Evolutionary conservation across 2,888 invertebrate species (phyloP).

Genomic region (Chesias legatella): DNA sequence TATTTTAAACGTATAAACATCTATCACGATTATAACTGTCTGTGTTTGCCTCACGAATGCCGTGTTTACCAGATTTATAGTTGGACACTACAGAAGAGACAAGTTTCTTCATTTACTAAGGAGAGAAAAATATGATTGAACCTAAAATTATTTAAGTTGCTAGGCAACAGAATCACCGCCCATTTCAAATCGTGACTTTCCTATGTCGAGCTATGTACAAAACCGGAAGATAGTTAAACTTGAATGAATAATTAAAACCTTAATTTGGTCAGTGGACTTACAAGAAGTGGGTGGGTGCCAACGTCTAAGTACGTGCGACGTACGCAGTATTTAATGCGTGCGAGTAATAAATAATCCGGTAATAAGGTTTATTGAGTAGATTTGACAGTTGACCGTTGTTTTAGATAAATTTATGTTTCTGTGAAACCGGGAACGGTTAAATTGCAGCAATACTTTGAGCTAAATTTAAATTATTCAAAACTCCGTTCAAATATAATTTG

Average conservation of each 20-base stretch:
- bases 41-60: no score
- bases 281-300: slow-evolving; percentile 23
- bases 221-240: slow-evolving; percentile 27
- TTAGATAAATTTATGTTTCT: slow-evolving; percentile 23
- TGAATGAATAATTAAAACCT: slow-evolving; percentile 27
- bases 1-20: no score
- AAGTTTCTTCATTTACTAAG: no score
- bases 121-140: no score
- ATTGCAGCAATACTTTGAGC: slow-evolving; percentile 10
- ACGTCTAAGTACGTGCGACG: slow-evolving; percentile 13
- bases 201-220: slow-evolving; percentile 18
- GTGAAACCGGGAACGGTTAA: slow-evolving; percentile 18
- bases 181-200: slow-evolving; percentile 25
- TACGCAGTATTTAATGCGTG: slow-evolving; percentile 23
- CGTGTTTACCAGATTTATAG: no score
- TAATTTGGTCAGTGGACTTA: slow-evolving; percentile 22
- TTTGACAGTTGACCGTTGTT: slow-evolving; percentile 29
- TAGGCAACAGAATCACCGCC: no score
- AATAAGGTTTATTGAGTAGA: slow-evolving; percentile 30
- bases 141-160: no score
- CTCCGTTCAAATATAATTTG: no score
- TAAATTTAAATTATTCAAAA: slow-evolving; percentile 1
- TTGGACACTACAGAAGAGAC: no score
- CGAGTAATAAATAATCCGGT: slow-evolving; percentile 24
- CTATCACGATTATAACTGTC: no score